These are phyloP conservation scores for Cantharis nigra DNA, from an alignment of 2,888 invertebrate species.

Conservation along the genomic window DNA sequence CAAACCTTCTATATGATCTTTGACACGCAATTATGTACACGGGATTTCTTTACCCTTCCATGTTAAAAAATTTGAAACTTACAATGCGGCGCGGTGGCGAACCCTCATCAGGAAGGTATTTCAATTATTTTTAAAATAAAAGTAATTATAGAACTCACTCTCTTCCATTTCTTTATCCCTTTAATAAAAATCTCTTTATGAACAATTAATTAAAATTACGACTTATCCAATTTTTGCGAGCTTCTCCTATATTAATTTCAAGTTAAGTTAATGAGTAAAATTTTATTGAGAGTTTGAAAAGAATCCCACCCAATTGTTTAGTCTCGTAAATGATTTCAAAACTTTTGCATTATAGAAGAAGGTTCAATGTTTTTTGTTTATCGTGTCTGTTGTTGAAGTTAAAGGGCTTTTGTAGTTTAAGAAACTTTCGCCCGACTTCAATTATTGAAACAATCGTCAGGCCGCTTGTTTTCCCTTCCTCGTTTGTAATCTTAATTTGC, in stretches of 20 bases:
- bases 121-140: not conserved
- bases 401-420: conserved; percentile 18
- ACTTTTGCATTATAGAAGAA: conserved; percentile 28
- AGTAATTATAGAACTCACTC: not conserved
- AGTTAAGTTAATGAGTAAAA: conserved; percentile 21
- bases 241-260: not conserved
- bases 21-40: conserved; percentile 18
- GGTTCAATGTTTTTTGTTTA: conserved; percentile 30
- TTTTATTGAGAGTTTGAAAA: conserved; percentile 24
- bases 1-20: conserved; percentile 11
- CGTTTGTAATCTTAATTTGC: conserved; percentile 20
- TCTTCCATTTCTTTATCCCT: not conserved
- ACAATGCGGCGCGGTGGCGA: not conserved
- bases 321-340: conserved; percentile 28
- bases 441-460: conserved; percentile 28
- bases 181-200: not conserved
- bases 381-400: conserved; percentile 28
- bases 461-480: conserved; percentile 11
- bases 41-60: not conserved
- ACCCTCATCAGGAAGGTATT: not conserved
- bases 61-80: not conserved
- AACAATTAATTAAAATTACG: not conserved
- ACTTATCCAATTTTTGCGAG: not conserved
- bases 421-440: conserved; percentile 27
- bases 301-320: conserved; percentile 25